Base-by-base conservation (phyloP, 2,888 invertebrate species). In the Seira musarum region DNA sequence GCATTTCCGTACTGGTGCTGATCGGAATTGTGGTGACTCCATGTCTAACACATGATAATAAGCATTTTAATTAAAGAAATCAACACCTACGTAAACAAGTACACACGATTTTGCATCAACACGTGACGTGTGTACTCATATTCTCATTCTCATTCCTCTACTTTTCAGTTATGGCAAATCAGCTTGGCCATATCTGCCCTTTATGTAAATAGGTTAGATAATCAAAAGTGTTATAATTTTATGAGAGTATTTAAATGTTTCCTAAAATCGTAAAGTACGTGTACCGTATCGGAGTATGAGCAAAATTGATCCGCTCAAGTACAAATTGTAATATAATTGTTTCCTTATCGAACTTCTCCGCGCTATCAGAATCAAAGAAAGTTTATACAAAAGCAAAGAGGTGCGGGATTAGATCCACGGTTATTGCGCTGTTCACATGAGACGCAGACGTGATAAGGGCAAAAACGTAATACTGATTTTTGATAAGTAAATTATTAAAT, bases 21-120 rank as follows among this genome's bases (percentile, higher is more conserved):
- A 49, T 76, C 83, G 15, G 81, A 81, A 22, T 67, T 66, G 57
- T 79, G 79, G 25, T 83, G 83, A 35, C 35, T 40, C 83, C 83
- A 83, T 24, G 64, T 17, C 81, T 83, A 53, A 46, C 64, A 75
- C 13, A 10, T 60, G 30, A 21, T 22, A 64, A 21, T 3, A 17
- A 6, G n/a, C 24, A 21, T 64, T 64, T 64, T 22, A 15, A 21
- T 30, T 30, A 30, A 30, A 30, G 22, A 46, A 70, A 22, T 61
- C 70, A 60, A n/a, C 21, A 22, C n/a, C 24, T 24, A 15, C 68
- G 1, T 6, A 8, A 17, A 5, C 10, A 30, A 30, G 30, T 30
- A 30, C n/a, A n/a, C n/a, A n/a, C n/a, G n/a, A n/a, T n/a, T n/a
- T n/a, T n/a, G n/a, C n/a, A n/a, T n/a, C n/a, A n/a, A n/a, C n/a